Evolutionary conservation across 2,113 vertebrate species (phyloP).

Genomic region (Micronycteris hirsuta): DNA sequence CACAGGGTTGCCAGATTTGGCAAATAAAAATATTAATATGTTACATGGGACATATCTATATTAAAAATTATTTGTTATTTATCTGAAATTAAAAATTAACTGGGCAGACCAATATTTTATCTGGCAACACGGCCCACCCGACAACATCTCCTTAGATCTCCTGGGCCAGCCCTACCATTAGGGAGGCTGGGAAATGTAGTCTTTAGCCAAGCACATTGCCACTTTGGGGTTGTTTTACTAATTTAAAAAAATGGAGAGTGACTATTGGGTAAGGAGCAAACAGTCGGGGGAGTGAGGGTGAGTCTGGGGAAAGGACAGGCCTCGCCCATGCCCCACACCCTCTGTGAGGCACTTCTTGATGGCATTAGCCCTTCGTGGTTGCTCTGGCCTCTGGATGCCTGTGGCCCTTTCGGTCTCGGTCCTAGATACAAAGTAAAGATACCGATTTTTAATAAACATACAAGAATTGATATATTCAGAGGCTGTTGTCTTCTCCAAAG

Average conservation of each 20-base stretch:
- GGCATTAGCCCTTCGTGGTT: background rate
- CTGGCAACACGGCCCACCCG: background rate
- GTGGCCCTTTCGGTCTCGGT: background rate
- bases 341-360: background rate
- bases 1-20: background rate
- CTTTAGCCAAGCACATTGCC: background rate
- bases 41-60: background rate
- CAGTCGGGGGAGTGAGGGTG: background rate
- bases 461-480: background rate
- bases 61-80: background rate
- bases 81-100: constrained; percentile 14
- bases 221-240: background rate
- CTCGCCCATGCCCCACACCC: background rate
- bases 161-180: too few species aligned
- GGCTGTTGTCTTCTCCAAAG: background rate
- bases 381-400: background rate
- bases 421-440: background rate
- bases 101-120: background rate
- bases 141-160: background rate
- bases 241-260: background rate
- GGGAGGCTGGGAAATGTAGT: background rate
- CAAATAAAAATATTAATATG: background rate
- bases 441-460: background rate
- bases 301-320: background rate
- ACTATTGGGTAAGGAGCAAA: background rate